Conservation (phyloP, 2,888 invertebrate genomes). For the Platerodrilus igneus region DNA sequence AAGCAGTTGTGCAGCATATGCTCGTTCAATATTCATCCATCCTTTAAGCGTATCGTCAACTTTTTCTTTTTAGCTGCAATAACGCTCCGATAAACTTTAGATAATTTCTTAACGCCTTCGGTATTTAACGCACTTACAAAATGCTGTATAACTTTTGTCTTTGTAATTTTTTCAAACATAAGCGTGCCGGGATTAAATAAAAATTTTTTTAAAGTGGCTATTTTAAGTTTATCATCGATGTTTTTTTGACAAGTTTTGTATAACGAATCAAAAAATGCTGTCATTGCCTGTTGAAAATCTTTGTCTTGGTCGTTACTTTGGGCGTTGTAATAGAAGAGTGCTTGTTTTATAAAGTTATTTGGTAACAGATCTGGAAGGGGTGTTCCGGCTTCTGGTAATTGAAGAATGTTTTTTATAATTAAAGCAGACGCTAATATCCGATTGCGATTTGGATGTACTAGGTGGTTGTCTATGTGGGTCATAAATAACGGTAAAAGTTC, state of each 20-base stretch:
- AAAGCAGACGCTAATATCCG: conserved; percentile 58
- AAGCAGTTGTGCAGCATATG: conserved; percentile 59
- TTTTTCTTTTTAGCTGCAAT: conserved; percentile 55
- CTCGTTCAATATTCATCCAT: conserved; percentile 66
- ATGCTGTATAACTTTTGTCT: conserved; percentile 60
- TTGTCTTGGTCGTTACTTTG: conserved; percentile 57
- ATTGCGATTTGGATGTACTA: conserved; percentile 54
- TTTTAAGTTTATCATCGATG: conserved; percentile 51
- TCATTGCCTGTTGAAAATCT: conserved; percentile 55
- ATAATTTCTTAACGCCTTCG: conserved; percentile 60
- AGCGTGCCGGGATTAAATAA: conserved; percentile 67
- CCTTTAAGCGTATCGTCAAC: conserved; percentile 47
- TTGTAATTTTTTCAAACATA: conserved; percentile 68
- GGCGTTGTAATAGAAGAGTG: conserved; percentile 58
- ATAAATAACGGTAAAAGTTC: conserved; percentile 56
- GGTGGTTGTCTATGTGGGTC: conserved; percentile 49
- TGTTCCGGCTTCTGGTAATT: conserved; percentile 46
- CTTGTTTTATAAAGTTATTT: conserved; percentile 60
- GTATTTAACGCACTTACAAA: conserved; percentile 57
- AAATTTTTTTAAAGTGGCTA: conserved; percentile 59
- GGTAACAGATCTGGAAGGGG: conserved; percentile 58
- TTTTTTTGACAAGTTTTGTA: conserved; percentile 51
- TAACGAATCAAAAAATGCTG: conserved; percentile 52
- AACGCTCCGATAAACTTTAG: conserved; percentile 59
- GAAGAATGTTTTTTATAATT: conserved; percentile 55